Base-by-base conservation (phyloP, 2,888 invertebrate species). In the Phortica okadai region DNA sequence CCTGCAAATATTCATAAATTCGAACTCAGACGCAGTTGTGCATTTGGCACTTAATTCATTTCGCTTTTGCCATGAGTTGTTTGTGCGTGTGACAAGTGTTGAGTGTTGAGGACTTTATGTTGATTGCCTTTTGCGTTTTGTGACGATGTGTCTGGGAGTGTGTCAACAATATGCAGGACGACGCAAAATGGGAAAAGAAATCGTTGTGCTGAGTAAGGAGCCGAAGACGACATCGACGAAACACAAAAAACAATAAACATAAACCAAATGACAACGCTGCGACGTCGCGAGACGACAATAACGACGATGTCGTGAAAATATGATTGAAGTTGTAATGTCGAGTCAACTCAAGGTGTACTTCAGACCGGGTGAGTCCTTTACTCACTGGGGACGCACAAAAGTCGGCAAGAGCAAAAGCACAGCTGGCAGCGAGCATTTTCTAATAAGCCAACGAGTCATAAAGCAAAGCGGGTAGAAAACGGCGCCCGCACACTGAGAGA, bases 41-140 rank as follows among this genome's bases (percentile, higher is more conserved):
- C 87, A 81, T 83, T 86, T 86, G 87, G 84, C 85, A 87, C 87
- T 86, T 86, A 84, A 84, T 86, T 86, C 85, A 84, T 87, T 86
- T 56, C 54, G 54, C 10, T 54, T 14, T 72, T 8, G 33, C 54
- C 16, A n/a, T 33, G 11, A 25, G 25, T 54, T 54, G 41, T 72
- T 41, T 45, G 69, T 85, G 86, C 79, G 83, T 85, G 86, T 82
- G 86, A 86, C 84, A 86, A 83, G 81, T 81, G 83, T 21, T 14
- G 44, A 59, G 58, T 64, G 62, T 42, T 25, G 70, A 72, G 50
- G 54, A 45, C 82, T 88, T 88, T 87, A 88, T 88, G 88, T 88
- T 88, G 87, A 88, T 88, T 88, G 82, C 87, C 88, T 88, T 87
- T 88, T 88, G 88, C 82, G 87, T 88, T 88, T 87, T 88, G 87